A percentile compares a stretch with the other conserved stretches of the same genome.
phyloP scores from a whole-genome alignment of 1,140 invertebrate genomes.

The Drosophila rhopaloa region DNA sequence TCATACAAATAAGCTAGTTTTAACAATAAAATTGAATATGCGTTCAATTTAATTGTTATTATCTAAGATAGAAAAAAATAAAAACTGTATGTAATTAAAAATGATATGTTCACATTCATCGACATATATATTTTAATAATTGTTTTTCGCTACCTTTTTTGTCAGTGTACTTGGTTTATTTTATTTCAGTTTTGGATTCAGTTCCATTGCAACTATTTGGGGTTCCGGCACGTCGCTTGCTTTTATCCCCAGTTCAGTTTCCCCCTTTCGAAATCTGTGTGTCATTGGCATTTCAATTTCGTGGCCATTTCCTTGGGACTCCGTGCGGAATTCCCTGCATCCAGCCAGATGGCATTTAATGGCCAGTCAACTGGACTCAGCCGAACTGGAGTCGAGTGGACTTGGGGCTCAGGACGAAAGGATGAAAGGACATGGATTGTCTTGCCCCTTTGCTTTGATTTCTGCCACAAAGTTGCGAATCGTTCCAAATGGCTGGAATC shows the following conservation, averaged over 20 bases:
- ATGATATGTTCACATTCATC: no score
- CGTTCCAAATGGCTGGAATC: slow-evolving; percentile 2
- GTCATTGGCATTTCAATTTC: slow-evolving; percentile 60
- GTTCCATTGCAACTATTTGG: slow-evolving; percentile 28
- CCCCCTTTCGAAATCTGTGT: slow-evolving; percentile 2
- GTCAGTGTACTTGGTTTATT: no score
- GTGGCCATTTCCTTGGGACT: slow-evolving; percentile 25
- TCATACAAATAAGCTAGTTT: no score
- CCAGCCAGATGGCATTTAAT: slow-evolving; percentile 32
- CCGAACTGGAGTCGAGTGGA: background rate
- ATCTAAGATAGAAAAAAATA: no score
- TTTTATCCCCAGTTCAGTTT: slow-evolving; percentile 12
- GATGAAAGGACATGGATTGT: background rate
- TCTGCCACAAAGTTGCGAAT: slow-evolving; percentile 25
- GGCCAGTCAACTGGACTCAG: slow-evolving; percentile 7
- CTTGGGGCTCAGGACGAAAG: background rate
- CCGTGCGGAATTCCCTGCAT: slow-evolving; percentile 25
- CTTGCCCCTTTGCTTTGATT: slow-evolving; percentile 10
- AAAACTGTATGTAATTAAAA: no score
- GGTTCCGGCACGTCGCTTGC: slow-evolving; percentile 29
- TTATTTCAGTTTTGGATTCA: slow-evolving; percentile 12
- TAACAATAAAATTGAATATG: no score
- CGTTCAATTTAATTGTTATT: no score
- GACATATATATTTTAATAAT: no score
- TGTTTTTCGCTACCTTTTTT: no score